Evolutionary conservation across 2,888 invertebrate species (phyloP), one percentile per base, ranked within the genome.

Genomic region (Heliconius ethilla): DNA sequence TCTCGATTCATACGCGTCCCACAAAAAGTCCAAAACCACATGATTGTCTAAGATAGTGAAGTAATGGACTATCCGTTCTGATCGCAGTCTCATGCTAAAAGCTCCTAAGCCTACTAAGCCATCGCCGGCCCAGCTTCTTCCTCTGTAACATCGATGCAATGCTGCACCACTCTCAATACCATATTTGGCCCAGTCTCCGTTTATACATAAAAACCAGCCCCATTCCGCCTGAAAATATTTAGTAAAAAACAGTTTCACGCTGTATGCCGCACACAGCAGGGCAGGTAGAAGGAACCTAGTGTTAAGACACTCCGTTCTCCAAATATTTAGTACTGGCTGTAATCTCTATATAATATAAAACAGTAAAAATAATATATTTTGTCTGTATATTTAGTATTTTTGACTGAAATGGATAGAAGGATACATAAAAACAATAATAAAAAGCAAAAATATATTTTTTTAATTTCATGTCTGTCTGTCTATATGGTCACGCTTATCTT

Each of bases 171-270:
- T 83, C 6, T 89, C 89, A 1, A 89, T 66, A 0, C 89, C 89
- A 9, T 83, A 82, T 37, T 78, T 82, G 0, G 84, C 83, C 84
- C 84, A 87, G 22, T 78, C 70, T 0, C 82, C 85, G 0, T 25
- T n/a, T 6, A 86, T 18, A 67, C 89, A 89, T 51, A 85, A 82
- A 59, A 82, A 87, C 86, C 88, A 87, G 1, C 87, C 86, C 89
- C 89, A 89, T 18, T 87, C 88, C 0, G 79, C 82, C 87, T 88
- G 84, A 67, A 86, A 85, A 69, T n/a, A 67, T 29, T 75, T 33
- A 27, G 33, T 65, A 37, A 40, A 40, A 40, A 40, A 11, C 40
- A 45, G 45, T 6, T 45, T 45, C 45, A 18, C 45, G 15, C 45
- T 45, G 45, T 45, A 45, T 45, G 0, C 45, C 15, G 45, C 45